Conservation (phyloP, 2,797 vertebrate genomes). For the Darevskia mixta region DNA sequence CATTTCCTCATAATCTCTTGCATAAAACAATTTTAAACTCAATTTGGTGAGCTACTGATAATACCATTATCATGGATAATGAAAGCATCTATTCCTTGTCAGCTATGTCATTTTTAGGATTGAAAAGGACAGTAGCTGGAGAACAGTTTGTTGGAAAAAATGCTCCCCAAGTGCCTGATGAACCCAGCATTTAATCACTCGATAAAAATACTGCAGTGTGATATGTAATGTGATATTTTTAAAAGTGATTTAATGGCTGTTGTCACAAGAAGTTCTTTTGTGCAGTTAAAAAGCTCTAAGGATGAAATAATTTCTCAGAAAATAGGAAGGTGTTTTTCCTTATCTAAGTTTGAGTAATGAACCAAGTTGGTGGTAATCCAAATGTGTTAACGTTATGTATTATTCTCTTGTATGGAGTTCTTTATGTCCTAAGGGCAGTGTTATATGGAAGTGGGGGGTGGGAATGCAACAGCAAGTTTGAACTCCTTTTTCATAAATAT, state of each 20-base stretch:
- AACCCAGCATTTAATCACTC: background rate
- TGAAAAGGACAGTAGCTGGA: background rate
- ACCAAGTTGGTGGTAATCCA: background rate
- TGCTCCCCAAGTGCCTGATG: background rate
- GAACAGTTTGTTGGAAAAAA: background rate
- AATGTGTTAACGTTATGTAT: background rate
- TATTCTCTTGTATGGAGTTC: background rate
- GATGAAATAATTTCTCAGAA: background rate
- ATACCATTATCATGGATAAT: background rate
- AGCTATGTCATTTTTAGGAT: slow-evolving; percentile 10
- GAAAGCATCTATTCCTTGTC: background rate
- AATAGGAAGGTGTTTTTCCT: background rate
- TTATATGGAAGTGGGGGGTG: background rate
- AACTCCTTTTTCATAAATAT: background rate
- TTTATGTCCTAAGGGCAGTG: background rate
- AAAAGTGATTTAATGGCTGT: background rate
- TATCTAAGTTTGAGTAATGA: background rate
- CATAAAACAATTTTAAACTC: background rate
- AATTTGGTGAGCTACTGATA: background rate
- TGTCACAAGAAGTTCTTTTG: background rate
- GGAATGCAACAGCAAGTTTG: background rate
- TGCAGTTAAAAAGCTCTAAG: background rate
- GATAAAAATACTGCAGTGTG: background rate
- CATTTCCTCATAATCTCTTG: background rate
- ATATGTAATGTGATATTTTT: background rate